Evolutionary conservation across 2,797 vertebrate genomes (phyloP).

Genomic region (Muscicapa comitata): DNA sequence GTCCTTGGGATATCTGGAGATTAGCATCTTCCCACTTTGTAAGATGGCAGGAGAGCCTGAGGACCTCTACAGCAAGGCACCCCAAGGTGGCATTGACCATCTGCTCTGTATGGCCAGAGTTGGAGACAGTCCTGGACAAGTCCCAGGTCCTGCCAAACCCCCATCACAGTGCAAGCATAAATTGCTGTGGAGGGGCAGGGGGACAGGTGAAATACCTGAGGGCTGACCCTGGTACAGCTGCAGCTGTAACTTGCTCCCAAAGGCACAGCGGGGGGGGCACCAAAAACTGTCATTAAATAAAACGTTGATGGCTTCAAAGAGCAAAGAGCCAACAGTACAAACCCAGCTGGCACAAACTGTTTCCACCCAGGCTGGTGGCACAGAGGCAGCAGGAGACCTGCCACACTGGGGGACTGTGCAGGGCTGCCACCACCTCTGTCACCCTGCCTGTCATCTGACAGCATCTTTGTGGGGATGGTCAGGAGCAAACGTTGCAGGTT

Average conservation of each 20-base stretch:
- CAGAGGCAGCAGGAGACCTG: neutral
- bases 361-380: neutral
- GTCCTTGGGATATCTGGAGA: neutral
- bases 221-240: neutral
- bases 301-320: neutral
- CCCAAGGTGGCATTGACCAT: neutral
- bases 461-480: neutral
- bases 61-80: neutral
- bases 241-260: neutral
- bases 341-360: neutral
- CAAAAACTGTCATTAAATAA: neutral
- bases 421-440: neutral
- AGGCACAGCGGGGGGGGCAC: neutral
- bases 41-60: neutral
- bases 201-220: neutral
- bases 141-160: neutral
- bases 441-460: neutral
- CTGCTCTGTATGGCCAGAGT: neutral
- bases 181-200: neutral
- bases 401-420: accelerated
- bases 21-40: neutral
- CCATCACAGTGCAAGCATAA: neutral
- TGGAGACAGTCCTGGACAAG: neutral
- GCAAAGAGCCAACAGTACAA: accelerated
- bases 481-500: accelerated